Evolutionary conservation across 2,888 invertebrate species (phyloP), one percentile per base, ranked within the genome.

Genomic region (Yponomeuta cagnagella): DNA sequence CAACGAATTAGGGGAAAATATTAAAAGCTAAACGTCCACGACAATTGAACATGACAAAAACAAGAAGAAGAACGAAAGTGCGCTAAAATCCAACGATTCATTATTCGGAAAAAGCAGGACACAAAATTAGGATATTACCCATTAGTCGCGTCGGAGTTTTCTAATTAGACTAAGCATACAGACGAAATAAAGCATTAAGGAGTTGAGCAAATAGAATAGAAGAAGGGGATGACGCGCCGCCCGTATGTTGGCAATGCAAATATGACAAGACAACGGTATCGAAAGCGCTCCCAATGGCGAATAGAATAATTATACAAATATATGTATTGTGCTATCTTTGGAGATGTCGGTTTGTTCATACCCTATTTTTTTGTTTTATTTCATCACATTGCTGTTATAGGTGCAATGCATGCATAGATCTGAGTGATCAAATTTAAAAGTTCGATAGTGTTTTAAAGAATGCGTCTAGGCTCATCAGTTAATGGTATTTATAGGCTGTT

Each of bases 151-250:
- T 68, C 82, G 79, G 87, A 90, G 86, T 91, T 91, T 91, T 91
- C 90, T 90, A 91, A 91, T 91, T 91, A 91, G 90, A 88, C 86
- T 85, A 85, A 85, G 84, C 87, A 90, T 84, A 91, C 89, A 90
- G 82, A 85, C 85, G 86, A 89, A 90, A 91, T 90, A 90, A 90
- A 90, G 89, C 90, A 90, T 90, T 90, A 88, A 89, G 88, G 88
- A 90, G 84, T 85, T 87, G 85, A 80, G 85, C 88, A 91, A 91
- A 91, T 86, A 89, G 79, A 83, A 84, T 70, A 67, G 81, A 81
- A 85, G 83, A 83, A 82, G 85, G 85, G 87, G 88, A 82, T 80
- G 80, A 52, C 73, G 74, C 76, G 73, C 73, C 69, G 74, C 79
- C 80, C 86, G 85, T 86, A 86, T 86, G 84, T 79, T 80, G 78